Conservation (phyloP, 2,888 invertebrate genomes). For the Patella caerulea region DNA sequence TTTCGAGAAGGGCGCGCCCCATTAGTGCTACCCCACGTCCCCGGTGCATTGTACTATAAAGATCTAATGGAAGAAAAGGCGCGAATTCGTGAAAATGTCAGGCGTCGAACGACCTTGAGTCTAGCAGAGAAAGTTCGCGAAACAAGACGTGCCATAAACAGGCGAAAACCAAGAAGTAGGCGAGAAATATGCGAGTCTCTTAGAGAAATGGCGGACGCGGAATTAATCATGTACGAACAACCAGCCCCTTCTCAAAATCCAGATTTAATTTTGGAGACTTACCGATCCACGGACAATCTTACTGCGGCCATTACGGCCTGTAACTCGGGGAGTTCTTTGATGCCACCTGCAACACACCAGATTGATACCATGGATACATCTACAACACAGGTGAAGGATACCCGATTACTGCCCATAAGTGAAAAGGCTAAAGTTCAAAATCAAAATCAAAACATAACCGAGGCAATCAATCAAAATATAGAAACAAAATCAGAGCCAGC, state of each 20-base stretch:
- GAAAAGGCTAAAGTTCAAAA: not conserved
- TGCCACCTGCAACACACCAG: not conserved
- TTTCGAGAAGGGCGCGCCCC: slow-evolving; percentile 56
- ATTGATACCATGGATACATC: not conserved
- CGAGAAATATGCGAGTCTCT: slow-evolving; percentile 56
- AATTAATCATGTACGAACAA: slow-evolving; percentile 35
- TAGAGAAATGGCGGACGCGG: slow-evolving; percentile 56
- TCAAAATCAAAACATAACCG: not conserved
- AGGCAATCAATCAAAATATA: not conserved
- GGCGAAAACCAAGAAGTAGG: slow-evolving; percentile 54
- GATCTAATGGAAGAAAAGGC: slow-evolving; percentile 66
- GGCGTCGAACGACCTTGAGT: slow-evolving; percentile 24
- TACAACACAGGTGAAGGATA: not conserved
- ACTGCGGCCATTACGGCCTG: not conserved
- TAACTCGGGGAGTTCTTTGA: not conserved
- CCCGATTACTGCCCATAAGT: not conserved
- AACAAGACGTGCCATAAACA: slow-evolving; percentile 32
- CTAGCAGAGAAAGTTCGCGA: slow-evolving; percentile 33
- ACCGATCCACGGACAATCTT: not conserved
- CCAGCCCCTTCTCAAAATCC: not conserved
- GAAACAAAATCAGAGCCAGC: not conserved
- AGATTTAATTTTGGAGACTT: not conserved
- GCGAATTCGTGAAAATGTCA: slow-evolving; percentile 44
- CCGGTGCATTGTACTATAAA: slow-evolving; percentile 61
- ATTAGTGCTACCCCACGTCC: slow-evolving; percentile 48